Percentiles rank a stretch among this genome's conserved stretches.
phyloP scores from a whole-genome alignment of 2,797 vertebrate species.

The Amblyopsis hoosieri region DNA sequence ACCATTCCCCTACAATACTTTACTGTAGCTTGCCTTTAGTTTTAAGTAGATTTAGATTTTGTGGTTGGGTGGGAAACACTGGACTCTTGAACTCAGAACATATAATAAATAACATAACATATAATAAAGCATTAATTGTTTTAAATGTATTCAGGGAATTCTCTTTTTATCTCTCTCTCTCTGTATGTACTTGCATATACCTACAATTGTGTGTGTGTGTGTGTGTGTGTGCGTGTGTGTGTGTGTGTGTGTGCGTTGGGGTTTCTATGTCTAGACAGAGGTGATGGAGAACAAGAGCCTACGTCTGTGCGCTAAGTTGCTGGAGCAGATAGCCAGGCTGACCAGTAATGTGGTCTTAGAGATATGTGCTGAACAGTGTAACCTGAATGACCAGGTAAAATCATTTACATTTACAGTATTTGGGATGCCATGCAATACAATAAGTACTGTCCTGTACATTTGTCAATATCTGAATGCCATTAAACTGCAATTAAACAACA shows the following conservation, averaged over 20 bases:
- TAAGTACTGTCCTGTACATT: too few relatives aligned
- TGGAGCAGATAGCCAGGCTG: slow-evolving; percentile 88
- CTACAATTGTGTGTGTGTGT: slow-evolving; percentile 2
- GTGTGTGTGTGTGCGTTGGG: slow-evolving; percentile 5
- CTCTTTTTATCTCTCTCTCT: too few relatives aligned
- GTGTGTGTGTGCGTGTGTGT: slow-evolving; percentile 3
- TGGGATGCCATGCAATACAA: too few relatives aligned
- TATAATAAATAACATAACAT: too few relatives aligned
- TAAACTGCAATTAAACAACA: too few relatives aligned
- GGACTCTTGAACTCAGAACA: too few relatives aligned
- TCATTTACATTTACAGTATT: neutral
- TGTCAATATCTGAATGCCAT: too few relatives aligned
- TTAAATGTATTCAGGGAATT: too few relatives aligned
- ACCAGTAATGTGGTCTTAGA: slow-evolving; percentile 83
- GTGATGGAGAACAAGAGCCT: slow-evolving; percentile 80
- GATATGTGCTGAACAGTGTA: slow-evolving; percentile 89
- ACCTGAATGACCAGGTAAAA: slow-evolving; percentile 87
- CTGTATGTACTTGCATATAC: neutral
- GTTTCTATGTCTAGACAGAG: slow-evolving; percentile 67
- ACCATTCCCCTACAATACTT: neutral
- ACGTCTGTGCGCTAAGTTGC: slow-evolving; percentile 83
- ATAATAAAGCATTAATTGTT: too few relatives aligned
- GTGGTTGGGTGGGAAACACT: too few relatives aligned
- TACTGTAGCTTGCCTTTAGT: too few relatives aligned
- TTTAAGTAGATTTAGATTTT: too few relatives aligned